These are phyloP conservation scores for Mesoclemmys tuberculata DNA, from an alignment of 2,113 vertebrate genomes.

Conservation along the genomic window DNA sequence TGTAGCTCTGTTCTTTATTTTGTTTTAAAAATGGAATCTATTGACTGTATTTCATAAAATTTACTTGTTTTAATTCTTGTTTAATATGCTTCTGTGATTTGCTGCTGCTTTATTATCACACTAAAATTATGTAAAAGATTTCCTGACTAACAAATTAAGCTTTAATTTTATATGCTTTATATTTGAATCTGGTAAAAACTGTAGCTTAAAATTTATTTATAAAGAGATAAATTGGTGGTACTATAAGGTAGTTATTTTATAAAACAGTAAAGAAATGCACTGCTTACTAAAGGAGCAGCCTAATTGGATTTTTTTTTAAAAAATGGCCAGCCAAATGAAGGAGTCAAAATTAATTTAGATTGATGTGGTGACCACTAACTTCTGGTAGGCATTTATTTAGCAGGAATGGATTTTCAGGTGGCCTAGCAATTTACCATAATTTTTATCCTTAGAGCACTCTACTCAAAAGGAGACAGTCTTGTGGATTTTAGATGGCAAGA, in stretches of 20 bases:
- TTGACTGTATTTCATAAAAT: not conserved
- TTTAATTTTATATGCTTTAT: not conserved
- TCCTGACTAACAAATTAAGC: not conserved
- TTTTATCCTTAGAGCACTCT: not conserved
- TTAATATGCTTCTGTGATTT: rapidly evolving
- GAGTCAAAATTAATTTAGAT: not conserved
- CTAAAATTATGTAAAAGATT: not conserved
- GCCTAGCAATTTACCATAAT: not conserved
- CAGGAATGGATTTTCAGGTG: not conserved
- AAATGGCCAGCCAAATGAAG: not conserved
- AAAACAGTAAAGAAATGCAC: not conserved
- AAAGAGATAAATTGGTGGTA: not conserved
- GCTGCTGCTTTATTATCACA: not conserved
- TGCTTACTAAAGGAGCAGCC: not conserved
- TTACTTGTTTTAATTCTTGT: not conserved
- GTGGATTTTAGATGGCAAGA: not conserved
- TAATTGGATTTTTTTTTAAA: not conserved
- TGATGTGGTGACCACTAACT: rapidly evolving
- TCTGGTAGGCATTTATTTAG: not conserved
- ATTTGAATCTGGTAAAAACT: not conserved
- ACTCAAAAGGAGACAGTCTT: not conserved
- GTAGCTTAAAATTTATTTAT: not conserved
- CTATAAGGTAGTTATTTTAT: not conserved
- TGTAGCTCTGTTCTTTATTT: not conserved
- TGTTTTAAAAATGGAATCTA: not conserved